phyloP scores from a whole-genome alignment of 2,797 vertebrate genomes.

The Corythornis leucogaster region DNA sequence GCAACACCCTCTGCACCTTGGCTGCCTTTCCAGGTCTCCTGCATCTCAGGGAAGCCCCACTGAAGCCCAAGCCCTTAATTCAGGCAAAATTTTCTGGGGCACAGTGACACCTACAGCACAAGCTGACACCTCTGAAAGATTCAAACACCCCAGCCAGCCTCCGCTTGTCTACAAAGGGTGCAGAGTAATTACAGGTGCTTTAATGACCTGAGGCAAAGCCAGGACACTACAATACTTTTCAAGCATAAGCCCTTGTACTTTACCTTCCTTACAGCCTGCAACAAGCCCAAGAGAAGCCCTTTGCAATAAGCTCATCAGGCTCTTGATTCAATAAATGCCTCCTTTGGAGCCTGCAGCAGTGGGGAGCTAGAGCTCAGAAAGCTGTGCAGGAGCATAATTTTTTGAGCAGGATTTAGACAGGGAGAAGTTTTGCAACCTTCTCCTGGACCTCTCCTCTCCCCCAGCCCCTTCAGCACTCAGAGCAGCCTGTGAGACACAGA shows the following conservation, averaged over 20 bases:
- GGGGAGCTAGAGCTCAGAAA: neutral
- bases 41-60: neutral
- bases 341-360: neutral
- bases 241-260: neutral
- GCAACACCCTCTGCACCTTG: rapidly evolving
- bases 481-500: neutral
- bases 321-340: neutral
- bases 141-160: neutral
- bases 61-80: neutral
- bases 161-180: neutral
- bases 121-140: neutral
- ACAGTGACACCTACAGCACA: neutral
- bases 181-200: neutral
- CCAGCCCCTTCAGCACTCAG: too few relatives aligned
- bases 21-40: neutral
- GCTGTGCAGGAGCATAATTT: neutral
- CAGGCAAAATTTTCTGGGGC: neutral
- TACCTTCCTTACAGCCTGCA: neutral
- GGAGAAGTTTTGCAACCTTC: neutral
- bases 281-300: neutral
- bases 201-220: neutral
- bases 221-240: neutral
- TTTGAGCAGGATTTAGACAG: neutral
- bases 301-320: neutral
- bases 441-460: neutral